Evolutionary conservation across 2,888 invertebrate genomes (phyloP).

Genomic region (Strigamia crassipes): DNA sequence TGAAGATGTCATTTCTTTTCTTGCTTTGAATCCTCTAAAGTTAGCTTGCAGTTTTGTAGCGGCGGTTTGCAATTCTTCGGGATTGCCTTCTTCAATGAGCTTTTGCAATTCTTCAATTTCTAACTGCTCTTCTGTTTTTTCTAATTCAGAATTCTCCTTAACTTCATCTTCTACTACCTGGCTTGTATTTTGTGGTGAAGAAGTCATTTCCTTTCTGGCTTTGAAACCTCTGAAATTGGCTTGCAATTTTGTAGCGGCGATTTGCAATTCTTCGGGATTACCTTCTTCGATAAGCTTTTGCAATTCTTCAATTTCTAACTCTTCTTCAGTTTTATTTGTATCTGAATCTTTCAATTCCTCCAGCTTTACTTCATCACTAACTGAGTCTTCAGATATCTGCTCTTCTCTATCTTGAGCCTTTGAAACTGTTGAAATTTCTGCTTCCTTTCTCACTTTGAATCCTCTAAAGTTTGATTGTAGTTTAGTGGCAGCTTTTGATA

Average conservation of each 20-base stretch:
- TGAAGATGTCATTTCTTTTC: too few species aligned
- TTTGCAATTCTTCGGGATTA: constrained; percentile 15
- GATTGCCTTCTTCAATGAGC: background rate
- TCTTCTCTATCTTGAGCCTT: background rate
- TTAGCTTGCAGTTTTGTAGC: constrained; percentile 22
- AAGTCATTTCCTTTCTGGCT: constrained; percentile 2
- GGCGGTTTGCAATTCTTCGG: background rate
- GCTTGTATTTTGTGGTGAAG: too few species aligned
- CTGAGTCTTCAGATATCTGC: background rate
- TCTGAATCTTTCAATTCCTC: background rate
- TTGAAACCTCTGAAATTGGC: constrained; percentile 45
- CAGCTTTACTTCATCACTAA: background rate
- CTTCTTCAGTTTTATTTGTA: background rate
- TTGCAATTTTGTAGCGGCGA: constrained; percentile 43
- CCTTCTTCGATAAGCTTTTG: constrained; percentile 13
- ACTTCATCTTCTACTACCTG: background rate
- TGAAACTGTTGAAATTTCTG: background rate
- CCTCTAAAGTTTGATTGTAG: constrained; percentile 11
- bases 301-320: constrained; percentile 1
- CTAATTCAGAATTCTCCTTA: background rate
- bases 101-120: background rate
- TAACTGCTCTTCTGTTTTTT: background rate
- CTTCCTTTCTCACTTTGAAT: constrained; percentile 1
- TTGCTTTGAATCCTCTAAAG: constrained; percentile 23
- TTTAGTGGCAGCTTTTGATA: constrained; percentile 32